phyloP scores from a whole-genome alignment of 2,888 invertebrate species.

The Lycaena phlaeas region DNA sequence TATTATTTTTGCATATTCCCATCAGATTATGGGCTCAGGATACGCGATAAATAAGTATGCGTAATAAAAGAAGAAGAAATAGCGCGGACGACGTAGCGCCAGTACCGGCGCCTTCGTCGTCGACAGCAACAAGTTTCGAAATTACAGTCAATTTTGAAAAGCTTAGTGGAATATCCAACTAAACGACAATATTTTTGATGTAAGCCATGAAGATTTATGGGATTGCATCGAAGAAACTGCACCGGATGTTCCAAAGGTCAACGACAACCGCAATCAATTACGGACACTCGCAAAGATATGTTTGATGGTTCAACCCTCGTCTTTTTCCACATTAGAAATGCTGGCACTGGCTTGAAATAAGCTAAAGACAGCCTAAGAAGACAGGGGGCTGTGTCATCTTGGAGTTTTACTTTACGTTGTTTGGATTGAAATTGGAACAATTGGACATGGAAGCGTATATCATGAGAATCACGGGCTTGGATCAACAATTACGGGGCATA shows the following conservation, averaged over 20 bases:
- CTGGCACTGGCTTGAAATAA: slow-evolving; percentile 9
- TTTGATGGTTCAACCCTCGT: slow-evolving; percentile 9
- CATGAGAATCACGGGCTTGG: neutral
- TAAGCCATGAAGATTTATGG: slow-evolving; percentile 6
- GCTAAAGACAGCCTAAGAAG: slow-evolving; percentile 7
- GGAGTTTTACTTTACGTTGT: neutral
- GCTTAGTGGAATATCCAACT: no score
- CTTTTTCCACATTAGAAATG: slow-evolving; percentile 10
- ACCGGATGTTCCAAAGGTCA: slow-evolving; percentile 1
- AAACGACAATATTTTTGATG: neutral
- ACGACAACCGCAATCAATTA: neutral
- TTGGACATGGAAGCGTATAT: neutral
- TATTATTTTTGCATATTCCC: no score
- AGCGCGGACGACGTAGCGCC: no score
- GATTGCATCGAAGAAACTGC: slow-evolving; percentile 7
- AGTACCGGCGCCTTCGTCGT: no score
- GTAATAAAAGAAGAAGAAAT: no score
- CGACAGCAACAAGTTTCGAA: no score
- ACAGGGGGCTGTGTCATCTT: neutral
- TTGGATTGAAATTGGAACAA: neutral
- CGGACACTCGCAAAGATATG: slow-evolving; percentile 10
- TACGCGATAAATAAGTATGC: no score
- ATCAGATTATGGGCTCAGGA: no score
- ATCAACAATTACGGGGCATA: slow-evolving; percentile 19
- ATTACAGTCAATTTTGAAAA: no score